A percentile compares a stretch with the other conserved stretches of the same genome.
Conservation (phyloP, 2,797 vertebrate genomes). For the Gymnodraco acuticeps region DNA sequence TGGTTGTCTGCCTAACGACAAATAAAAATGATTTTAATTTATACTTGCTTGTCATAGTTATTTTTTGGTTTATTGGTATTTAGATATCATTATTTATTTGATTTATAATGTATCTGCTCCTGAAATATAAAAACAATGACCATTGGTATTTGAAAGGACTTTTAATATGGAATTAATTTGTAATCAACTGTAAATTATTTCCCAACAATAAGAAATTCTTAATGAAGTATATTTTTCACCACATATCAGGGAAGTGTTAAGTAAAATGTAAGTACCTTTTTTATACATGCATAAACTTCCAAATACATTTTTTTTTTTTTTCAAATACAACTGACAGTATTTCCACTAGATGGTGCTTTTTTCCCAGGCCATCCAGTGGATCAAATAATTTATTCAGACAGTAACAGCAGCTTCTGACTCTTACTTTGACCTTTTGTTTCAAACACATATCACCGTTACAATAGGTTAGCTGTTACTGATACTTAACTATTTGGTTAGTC, state of each 20-base stretch:
- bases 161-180: not conserved
- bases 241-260: not conserved
- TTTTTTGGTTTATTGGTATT: not conserved
- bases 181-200: not conserved
- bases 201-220: too few species aligned
- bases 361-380: not conserved
- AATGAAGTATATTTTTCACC: not conserved
- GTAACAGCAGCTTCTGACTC: not conserved
- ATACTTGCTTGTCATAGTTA: too few species aligned
- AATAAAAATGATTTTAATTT: conserved; percentile 34
- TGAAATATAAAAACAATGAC: not conserved
- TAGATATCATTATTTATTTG: not conserved
- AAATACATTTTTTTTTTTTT: not conserved
- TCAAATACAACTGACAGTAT: not conserved
- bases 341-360: conserved; percentile 74
- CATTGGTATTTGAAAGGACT: not conserved
- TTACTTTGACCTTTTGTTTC: too few species aligned
- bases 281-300: not conserved
- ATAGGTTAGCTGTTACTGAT: not conserved
- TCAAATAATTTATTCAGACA: not conserved
- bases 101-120: not conserved
- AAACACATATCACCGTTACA: too few species aligned
- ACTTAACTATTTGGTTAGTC: too few species aligned
- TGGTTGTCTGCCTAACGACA: conserved; percentile 2
- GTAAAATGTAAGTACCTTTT: not conserved